These are phyloP conservation scores for Macrophya annulata DNA, from an alignment of 2,888 invertebrate species.

Conservation along the genomic window DNA sequence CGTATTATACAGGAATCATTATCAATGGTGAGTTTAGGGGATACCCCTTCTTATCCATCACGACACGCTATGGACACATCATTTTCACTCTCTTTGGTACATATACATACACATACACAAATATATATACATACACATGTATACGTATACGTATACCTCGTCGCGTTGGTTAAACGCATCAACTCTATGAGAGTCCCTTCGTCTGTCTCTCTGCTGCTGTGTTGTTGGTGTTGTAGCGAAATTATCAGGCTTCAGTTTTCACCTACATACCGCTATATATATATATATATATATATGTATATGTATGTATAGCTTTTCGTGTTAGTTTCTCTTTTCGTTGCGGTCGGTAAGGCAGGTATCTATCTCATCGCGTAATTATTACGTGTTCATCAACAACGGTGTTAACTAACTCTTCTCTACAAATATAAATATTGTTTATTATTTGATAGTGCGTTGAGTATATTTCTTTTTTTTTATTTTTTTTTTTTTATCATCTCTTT, in stretches of 20 bases:
- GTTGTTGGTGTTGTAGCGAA: slow-evolving; percentile 4
- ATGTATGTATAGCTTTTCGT: too few species aligned
- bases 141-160: neutral
- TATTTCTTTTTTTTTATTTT: neutral
- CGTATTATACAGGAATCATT: slow-evolving; percentile 42
- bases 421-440: neutral
- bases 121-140: neutral
- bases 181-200: too few species aligned
- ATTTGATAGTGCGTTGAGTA: neutral
- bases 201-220: neutral
- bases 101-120: neutral
- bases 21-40: slow-evolving; percentile 44
- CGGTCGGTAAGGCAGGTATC: neutral
- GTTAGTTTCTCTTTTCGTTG: neutral
- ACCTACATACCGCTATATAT: neutral
- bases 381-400: neutral
- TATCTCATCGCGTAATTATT: neutral
- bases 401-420: neutral
- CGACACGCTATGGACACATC: slow-evolving; percentile 24
- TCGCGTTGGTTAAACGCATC: neutral
- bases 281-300: neutral
- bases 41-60: neutral
- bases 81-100: neutral
- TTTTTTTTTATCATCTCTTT: neutral
- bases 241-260: slow-evolving; percentile 1